Base-by-base conservation (phyloP, 1,140 invertebrate genomes). In the Coptotermes formosanus region DNA sequence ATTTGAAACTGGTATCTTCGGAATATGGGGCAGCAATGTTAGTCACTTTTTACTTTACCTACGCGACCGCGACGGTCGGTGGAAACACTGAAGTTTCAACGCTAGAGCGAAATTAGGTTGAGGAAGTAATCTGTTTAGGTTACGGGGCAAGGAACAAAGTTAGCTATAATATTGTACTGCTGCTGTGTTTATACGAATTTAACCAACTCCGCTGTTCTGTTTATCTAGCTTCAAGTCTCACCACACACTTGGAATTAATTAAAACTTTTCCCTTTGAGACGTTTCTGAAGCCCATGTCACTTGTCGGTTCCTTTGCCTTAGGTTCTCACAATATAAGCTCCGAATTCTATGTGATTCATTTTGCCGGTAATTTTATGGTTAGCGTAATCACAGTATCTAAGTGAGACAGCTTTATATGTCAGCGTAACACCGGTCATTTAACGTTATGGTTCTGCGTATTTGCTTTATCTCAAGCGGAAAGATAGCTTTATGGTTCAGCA, bases 191-290 rank as follows among this genome's bases (percentile, higher is more conserved):
- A 75, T 30, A 64, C 64, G 16, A 75, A 64, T 64, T 23, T 64
- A 64, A 64, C 59, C 14, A 23, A 21, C 59, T 64, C 59, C 59
- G 25, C 64, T 9, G 25, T 12, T 75, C 64, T 75, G 64, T 75
- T 75, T 75, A 75, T 75, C n/a, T 30, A 75, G n/a, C 64, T 25
- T 25, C 64, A 75, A 30, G 25, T 16, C n/a, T 30, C n/a, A 30
- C 64, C 64, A 14, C 64, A 30, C 64, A 30, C 64, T 12, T n/a
- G 64, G 64, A 75, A 75, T 75, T 75, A 75, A 75, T 75, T 75
- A 75, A 75, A 75, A 75, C 64, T n/a, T 75, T 30, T 75, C 64
- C n/a, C 64, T 75, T 75, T 75, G 64, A 75, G n/a, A 30, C 64
- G 7, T 75, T 6, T 25, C 64, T 30, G 25, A n/a, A 75, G 25